A percentile compares a stretch with the other conserved stretches of the same genome.
phyloP scores from a whole-genome alignment of 2,113 vertebrate genomes.

The Dinomys branickii region DNA sequence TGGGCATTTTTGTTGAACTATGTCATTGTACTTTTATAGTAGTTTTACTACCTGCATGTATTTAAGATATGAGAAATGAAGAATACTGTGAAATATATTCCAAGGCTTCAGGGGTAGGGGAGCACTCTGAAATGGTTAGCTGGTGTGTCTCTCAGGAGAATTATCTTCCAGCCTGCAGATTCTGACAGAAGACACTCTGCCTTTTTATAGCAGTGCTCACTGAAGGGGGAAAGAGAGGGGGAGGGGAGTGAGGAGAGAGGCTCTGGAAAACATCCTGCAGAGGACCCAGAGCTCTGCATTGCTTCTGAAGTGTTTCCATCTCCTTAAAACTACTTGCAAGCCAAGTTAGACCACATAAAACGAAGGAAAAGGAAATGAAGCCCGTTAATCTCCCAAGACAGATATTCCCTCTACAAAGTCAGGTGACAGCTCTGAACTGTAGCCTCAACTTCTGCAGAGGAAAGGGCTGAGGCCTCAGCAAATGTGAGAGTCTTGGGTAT shows the following conservation, averaged over 20 bases:
- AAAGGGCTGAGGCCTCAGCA: background rate
- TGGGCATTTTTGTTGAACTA: slow-evolving; percentile 58
- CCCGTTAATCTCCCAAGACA: slow-evolving; percentile 14
- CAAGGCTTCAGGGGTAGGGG: background rate
- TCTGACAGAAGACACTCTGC: slow-evolving; percentile 29
- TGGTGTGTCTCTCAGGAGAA: slow-evolving; percentile 45
- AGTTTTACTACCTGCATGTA: slow-evolving; percentile 44
- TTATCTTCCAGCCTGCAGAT: slow-evolving; percentile 56
- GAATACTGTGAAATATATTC: slow-evolving; percentile 28
- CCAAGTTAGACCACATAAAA: background rate
- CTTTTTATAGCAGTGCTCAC: slow-evolving; percentile 61
- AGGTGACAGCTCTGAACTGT: background rate
- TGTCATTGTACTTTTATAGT: slow-evolving; percentile 26
- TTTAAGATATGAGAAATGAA: slow-evolving; percentile 58
- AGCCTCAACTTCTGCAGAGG: background rate
- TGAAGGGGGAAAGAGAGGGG: background rate
- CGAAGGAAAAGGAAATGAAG: slow-evolving; percentile 65
- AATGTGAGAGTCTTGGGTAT: background rate
- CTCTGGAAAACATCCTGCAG: slow-evolving; percentile 39
- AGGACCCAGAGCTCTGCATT: slow-evolving; percentile 9
- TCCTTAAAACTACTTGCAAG: slow-evolving; percentile 58
- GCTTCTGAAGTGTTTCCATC: slow-evolving; percentile 52
- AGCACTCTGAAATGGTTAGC: slow-evolving; percentile 25
- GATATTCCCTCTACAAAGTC: slow-evolving; percentile 49
- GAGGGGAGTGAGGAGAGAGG: slow-evolving; percentile 41